Percentiles rank a stretch among this genome's conserved stretches.
Conservation (phyloP, 2,113 vertebrate species). For the Hoplias malabaricus region DNA sequence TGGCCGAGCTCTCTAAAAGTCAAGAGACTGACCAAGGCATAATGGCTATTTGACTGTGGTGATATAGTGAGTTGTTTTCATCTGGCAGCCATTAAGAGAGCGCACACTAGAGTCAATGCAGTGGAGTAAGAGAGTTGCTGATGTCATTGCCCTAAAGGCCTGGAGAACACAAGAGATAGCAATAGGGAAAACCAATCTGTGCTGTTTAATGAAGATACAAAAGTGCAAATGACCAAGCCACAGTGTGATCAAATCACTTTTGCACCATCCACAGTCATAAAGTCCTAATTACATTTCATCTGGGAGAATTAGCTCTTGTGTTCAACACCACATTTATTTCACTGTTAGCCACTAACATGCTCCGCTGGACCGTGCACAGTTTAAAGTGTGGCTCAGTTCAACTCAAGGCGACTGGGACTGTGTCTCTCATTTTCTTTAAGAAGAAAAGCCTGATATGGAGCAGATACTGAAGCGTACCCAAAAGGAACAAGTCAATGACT, state of each 20-base stretch:
- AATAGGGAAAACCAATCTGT: conserved; percentile 10
- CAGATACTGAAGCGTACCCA: not conserved
- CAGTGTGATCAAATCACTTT: not conserved
- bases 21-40: not conserved
- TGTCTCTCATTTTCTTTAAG: not conserved
- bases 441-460: not conserved
- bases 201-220: not conserved
- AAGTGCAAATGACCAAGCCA: not conserved
- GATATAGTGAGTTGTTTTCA: conserved; percentile 21
- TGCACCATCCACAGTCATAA: not conserved
- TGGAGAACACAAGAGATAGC: no score
- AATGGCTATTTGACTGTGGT: conserved; percentile 19
- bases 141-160: conserved; percentile 4
- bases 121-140: not conserved
- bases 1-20: not conserved
- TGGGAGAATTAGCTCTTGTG: not conserved
- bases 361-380: not conserved
- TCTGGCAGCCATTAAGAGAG: conserved; percentile 20
- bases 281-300: not conserved
- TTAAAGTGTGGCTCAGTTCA: not conserved
- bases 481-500: not conserved
- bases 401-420: not conserved
- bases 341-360: conserved; percentile 10
- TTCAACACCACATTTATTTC: not conserved
- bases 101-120: conserved; percentile 5